These are phyloP conservation scores for Malurus melanocephalus DNA, from an alignment of 2,113 vertebrate species.

Conservation along the genomic window DNA sequence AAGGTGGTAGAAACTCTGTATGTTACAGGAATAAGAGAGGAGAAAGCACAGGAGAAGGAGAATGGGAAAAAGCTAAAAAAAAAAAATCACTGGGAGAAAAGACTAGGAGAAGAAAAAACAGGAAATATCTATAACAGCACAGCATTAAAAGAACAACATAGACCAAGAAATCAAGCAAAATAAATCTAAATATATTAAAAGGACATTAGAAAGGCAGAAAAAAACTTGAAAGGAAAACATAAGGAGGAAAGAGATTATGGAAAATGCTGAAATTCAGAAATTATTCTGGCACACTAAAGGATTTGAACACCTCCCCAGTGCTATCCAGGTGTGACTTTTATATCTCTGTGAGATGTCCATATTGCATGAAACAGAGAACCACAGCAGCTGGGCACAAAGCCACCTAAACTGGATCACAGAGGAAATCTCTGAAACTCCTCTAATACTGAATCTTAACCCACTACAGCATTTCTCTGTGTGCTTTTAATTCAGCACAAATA, in stretches of 20 bases:
- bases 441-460: neutral
- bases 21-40: neutral
- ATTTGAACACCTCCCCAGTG: neutral
- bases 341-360: neutral
- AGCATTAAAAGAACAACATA: neutral
- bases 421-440: neutral
- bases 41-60: neutral
- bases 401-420: neutral
- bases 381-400: neutral
- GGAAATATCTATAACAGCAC: neutral
- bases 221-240: neutral
- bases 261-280: constrained; percentile 16
- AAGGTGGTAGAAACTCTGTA: neutral
- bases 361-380: neutral
- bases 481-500: neutral
- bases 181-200: neutral
- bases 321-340: neutral
- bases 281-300: neutral
- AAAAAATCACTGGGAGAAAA: neutral
- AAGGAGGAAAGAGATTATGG: neutral
- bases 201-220: neutral
- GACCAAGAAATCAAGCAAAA: neutral
- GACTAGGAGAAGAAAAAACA: neutral
- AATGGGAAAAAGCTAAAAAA: neutral
- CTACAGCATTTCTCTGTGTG: neutral